Conservation (phyloP, 2,113 vertebrate species). For the Platysteira castanea region DNA sequence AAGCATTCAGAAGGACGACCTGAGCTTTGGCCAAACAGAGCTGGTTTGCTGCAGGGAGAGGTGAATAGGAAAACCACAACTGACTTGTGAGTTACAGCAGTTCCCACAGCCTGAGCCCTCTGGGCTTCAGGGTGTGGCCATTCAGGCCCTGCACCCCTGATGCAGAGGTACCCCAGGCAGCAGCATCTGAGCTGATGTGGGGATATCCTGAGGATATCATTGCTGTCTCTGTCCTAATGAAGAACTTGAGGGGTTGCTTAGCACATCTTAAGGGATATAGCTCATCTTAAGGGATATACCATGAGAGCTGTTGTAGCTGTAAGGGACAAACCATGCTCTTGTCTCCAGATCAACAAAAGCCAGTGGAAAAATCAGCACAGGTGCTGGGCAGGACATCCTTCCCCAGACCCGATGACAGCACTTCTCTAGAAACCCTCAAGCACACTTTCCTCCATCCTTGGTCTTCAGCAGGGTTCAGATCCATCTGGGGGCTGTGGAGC, state of each 20-base stretch:
- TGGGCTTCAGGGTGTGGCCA: background rate
- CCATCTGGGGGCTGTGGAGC: background rate
- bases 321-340: background rate
- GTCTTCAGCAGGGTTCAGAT: background rate
- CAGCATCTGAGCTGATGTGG: background rate
- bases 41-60: background rate
- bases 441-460: background rate
- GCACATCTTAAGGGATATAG: background rate
- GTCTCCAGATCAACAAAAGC: background rate
- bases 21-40: background rate
- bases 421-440: background rate
- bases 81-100: background rate
- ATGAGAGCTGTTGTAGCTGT: background rate
- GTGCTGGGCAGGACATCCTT: background rate
- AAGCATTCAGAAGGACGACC: background rate
- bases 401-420: background rate
- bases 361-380: background rate
- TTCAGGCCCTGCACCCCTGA: too few species aligned
- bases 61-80: background rate
- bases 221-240: background rate
- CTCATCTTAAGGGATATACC: background rate
- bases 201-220: background rate
- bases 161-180: background rate
- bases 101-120: background rate
- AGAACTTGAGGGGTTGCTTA: background rate